Base-by-base conservation (phyloP, 1,140 invertebrate species). In the Wasmannia auropunctata region DNA sequence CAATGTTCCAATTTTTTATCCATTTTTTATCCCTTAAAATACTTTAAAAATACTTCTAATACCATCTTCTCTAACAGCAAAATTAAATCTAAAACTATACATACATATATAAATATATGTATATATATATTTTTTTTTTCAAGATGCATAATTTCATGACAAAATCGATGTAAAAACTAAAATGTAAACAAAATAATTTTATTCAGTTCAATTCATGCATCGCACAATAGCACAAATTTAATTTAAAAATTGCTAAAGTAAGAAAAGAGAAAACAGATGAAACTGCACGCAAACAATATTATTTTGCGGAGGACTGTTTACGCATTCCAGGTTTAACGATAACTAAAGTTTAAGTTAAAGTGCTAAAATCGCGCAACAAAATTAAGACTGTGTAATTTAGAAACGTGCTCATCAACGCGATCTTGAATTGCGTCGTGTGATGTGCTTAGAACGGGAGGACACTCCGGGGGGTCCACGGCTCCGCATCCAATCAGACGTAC, bases 401-500 rank as follows among this genome's bases (percentile, higher is more conserved):
- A 58, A 10, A 37, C 14, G 19, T 49, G 19, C 3, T 65, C 8
- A 16, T 80, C 5, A 56, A 63, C 1, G 10, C 7, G 16, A 80
- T 37, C 0, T 3, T 49, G n/a, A 3, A 79, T 49, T 1, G 28
- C 14, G 6, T 80, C 22, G 43, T 11, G 60, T 34, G n/a, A 16
- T 11, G 34, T 65, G 25, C 51, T 79, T 7, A 22, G n/a, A 67
- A 37, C 25, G 16, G 31, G 1, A 43, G n/a, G n/a, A 58, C n/a
- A 25, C 28, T 62, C 60, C 63, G 8, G 25, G 28, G 5, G 22
- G 6, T 49, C n/a, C 46, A 22, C 60, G 60, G 37, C 19, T 79
- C 84, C 84, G n/a, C n/a, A 80, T 85, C 49, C 22, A 65, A 79
- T 86, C 88, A 87, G 88, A 90, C 85, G 89, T 94, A 94, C 95